Evolutionary conservation across 2,113 vertebrate genomes (phyloP).

Genomic region (Orthonyx spaldingii): DNA sequence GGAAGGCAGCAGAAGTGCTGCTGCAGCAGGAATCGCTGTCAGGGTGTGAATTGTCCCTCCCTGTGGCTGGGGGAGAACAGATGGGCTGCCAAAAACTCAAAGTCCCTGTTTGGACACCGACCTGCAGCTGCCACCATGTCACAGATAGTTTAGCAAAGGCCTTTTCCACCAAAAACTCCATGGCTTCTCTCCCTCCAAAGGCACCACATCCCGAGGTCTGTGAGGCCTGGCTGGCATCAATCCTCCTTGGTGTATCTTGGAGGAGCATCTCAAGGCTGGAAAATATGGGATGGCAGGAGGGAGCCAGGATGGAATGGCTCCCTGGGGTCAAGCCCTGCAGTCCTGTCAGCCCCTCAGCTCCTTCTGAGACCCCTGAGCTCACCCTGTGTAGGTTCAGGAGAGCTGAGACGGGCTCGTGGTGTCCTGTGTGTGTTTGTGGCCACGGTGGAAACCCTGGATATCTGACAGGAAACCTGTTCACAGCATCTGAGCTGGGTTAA

Average conservation of each 20-base stretch:
- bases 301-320: background rate
- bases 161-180: background rate
- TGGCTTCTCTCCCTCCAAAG: rapidly evolving
- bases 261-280: background rate
- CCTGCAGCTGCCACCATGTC: background rate
- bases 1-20: background rate
- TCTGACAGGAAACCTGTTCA: background rate
- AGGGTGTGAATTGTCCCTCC: background rate
- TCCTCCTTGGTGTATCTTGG: background rate
- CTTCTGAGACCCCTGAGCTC: background rate
- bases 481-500: background rate
- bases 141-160: background rate
- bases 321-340: background rate
- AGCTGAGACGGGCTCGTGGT: background rate
- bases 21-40: background rate
- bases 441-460: rapidly evolving
- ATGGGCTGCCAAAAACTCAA: background rate
- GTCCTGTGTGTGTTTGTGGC: background rate
- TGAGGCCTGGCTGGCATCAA: background rate
- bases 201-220: background rate
- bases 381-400: background rate
- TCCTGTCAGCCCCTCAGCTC: background rate
- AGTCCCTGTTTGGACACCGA: background rate
- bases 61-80: background rate
- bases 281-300: rapidly evolving